These are phyloP conservation scores for Macrobrachium nipponense DNA, from an alignment of 1,140 invertebrate genomes.

Conservation along the genomic window DNA sequence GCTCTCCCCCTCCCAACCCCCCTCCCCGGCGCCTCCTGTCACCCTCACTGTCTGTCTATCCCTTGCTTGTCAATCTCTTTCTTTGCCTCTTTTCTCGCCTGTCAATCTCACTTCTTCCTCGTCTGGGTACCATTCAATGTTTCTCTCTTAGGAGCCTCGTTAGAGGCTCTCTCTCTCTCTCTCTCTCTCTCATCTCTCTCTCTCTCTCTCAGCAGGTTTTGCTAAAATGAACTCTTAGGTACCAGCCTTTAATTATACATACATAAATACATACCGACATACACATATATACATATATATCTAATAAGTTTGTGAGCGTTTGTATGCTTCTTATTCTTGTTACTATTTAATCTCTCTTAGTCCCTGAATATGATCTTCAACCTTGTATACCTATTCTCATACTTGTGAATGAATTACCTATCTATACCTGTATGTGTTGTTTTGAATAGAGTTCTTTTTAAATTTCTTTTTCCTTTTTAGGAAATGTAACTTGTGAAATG, in stretches of 20 bases:
- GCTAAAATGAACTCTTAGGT: no score
- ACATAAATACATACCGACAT: not conserved
- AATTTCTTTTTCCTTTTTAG: no score
- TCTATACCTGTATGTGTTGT: no score
- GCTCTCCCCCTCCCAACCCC: not conserved
- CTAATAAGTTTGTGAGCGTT: not conserved
- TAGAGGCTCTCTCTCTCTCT: not conserved
- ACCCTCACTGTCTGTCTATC: not conserved
- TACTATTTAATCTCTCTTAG: not conserved
- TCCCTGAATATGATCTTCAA: not conserved
- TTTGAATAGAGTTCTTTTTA: no score
- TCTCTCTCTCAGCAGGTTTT: no score
- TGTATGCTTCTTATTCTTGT: not conserved
- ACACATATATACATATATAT: not conserved
- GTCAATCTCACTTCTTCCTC: not conserved
- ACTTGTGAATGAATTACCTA: no score
- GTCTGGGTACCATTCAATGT: no score
- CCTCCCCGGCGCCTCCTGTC: not conserved
- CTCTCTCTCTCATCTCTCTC: not conserved
- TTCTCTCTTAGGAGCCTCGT: not conserved
- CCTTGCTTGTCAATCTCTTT: not conserved
- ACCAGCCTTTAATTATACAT: not conserved
- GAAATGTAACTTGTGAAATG: no score
- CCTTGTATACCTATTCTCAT: not conserved
- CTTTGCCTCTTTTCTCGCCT: not conserved